A percentile compares a stretch with the other conserved stretches of the same genome.
These are phyloP conservation scores for Okapia johnstoni DNA, from an alignment of 2,113 vertebrate species.

Conservation along the genomic window DNA sequence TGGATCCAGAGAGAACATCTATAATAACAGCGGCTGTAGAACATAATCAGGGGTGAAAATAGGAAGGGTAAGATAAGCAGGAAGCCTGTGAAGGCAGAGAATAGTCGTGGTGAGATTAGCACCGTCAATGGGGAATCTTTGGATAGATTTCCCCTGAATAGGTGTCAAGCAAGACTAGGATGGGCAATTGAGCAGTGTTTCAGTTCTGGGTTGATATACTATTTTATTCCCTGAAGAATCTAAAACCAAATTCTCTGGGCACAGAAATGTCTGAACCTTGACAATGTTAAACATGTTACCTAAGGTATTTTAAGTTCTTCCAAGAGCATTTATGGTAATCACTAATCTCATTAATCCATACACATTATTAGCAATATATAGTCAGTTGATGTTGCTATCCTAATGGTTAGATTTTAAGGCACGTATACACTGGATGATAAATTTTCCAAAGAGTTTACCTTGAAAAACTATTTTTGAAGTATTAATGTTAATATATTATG, in stretches of 20 bases:
- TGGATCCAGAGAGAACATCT: background rate
- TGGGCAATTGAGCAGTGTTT: background rate
- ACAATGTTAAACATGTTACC: background rate
- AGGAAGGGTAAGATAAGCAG: background rate
- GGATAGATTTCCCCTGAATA: background rate
- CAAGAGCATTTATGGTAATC: background rate
- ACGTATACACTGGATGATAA: background rate
- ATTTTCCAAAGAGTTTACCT: background rate
- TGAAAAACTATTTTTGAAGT: background rate
- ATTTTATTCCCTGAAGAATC: background rate
- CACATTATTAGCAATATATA: background rate
- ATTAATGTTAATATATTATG: background rate
- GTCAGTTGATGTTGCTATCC: background rate
- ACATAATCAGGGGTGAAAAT: background rate
- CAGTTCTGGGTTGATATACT: background rate
- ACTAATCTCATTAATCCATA: background rate
- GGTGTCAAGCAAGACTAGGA: background rate
- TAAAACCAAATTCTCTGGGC: background rate
- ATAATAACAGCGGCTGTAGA: background rate
- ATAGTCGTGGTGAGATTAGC: background rate
- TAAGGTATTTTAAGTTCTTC: background rate
- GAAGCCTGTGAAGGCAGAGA: background rate
- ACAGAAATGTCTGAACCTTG: background rate
- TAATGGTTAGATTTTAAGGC: background rate
- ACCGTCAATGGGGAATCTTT: background rate